phyloP scores from a whole-genome alignment of 2,113 vertebrate species.

The Galeopterus variegatus region DNA sequence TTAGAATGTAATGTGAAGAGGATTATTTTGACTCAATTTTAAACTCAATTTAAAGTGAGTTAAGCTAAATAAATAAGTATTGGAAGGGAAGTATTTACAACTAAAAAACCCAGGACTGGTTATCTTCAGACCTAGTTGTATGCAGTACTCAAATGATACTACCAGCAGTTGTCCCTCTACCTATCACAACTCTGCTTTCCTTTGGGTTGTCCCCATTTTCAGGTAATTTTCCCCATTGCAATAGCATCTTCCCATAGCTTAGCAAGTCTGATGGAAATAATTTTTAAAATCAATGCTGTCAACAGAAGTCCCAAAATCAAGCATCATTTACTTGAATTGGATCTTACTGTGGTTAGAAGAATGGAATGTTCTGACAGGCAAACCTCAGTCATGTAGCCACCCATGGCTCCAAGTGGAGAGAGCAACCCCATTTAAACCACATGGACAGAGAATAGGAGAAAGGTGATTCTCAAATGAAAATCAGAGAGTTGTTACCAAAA shows the following conservation, averaged over 20 bases:
- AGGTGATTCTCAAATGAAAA: not conserved
- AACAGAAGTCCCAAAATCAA: not conserved
- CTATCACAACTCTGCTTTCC: not conserved
- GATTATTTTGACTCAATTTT: not conserved
- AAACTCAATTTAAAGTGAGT: slow-evolving; percentile 13
- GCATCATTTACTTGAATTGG: not conserved
- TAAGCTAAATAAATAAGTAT: not conserved
- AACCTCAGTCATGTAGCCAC: not conserved
- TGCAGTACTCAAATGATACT: not conserved
- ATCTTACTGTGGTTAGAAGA: not conserved
- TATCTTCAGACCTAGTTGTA: not conserved
- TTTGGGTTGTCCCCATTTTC: not conserved
- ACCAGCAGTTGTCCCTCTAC: not conserved
- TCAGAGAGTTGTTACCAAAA: not conserved
- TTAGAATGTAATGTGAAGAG: not conserved
- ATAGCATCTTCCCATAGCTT: not conserved
- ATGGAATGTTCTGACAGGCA: not conserved
- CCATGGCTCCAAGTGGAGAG: not conserved
- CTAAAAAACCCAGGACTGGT: not conserved
- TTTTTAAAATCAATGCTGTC: not conserved
- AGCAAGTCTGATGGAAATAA: not conserved
- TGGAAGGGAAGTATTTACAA: not conserved
- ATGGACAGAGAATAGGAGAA: not conserved
- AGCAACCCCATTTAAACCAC: not conserved
- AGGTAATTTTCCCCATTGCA: not conserved